phyloP scores from a whole-genome alignment of 35 echinoderm and acorn worm species.

The Holothuria glaberrima region DNA sequence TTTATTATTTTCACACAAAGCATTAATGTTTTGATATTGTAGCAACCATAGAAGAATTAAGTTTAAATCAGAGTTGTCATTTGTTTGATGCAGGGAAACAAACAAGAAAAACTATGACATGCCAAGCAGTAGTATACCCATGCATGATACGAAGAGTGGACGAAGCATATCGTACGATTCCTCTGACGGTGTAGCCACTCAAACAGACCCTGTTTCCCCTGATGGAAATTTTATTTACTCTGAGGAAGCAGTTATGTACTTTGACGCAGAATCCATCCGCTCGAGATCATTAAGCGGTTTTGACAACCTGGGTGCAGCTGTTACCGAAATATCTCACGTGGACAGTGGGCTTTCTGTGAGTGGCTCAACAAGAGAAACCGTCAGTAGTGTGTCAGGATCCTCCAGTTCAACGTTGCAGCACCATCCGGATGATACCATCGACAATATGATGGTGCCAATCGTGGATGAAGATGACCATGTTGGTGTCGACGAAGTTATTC shows the following conservation, averaged over 20 bases:
- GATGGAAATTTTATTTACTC: conserved; percentile 21
- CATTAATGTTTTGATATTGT: not conserved
- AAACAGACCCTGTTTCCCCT: not conserved
- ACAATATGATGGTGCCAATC: conserved; percentile 40
- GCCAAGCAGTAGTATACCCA: not conserved
- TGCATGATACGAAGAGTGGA: not conserved
- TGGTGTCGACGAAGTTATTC: not conserved
- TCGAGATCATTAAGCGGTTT: not conserved
- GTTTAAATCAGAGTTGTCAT: not conserved
- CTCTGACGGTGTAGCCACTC: not conserved
- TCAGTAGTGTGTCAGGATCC: no score
- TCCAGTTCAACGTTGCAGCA: not conserved
- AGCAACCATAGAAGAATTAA: not conserved
- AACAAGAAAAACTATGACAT: not conserved
- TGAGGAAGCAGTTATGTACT: not conserved
- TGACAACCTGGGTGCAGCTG: not conserved
- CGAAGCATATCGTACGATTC: not conserved
- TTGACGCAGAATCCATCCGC: not conserved
- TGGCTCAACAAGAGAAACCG: not conserved
- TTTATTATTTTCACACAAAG: no score
- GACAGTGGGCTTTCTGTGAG: conserved; percentile 11
- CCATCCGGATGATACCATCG: not conserved
- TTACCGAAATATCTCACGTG: not conserved
- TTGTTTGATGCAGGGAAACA: not conserved
- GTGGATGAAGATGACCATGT: not conserved